These are phyloP conservation scores for Eupithecia pulchellata DNA, from an alignment of 2,888 invertebrate genomes.

Conservation along the genomic window DNA sequence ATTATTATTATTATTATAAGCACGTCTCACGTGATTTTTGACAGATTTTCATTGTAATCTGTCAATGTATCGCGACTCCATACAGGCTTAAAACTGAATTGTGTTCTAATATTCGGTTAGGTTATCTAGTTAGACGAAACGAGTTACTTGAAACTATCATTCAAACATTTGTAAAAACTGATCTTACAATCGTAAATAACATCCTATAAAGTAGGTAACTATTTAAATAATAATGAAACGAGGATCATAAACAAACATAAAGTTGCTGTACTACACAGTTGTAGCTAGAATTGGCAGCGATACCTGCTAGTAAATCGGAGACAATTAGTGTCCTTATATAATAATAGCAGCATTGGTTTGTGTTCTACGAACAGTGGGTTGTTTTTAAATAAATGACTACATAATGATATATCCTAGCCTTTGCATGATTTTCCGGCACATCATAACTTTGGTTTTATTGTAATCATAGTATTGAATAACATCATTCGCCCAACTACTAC, in stretches of 20 bases:
- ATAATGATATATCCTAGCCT: constrained; percentile 12
- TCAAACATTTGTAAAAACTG: background rate
- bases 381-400: constrained; percentile 11
- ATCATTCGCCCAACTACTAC: background rate
- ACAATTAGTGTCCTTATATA: constrained; percentile 20
- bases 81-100: no score
- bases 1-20: no score
- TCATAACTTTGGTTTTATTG: constrained; percentile 14
- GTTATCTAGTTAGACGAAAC: background rate
- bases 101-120: no score
- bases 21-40: no score
- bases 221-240: background rate
- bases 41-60: no score
- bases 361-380: constrained; percentile 14
- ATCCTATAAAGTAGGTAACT: background rate
- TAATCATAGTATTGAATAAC: background rate
- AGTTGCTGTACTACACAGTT: background rate
- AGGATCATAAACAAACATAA: background rate
- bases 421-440: constrained; percentile 19
- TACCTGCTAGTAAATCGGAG: constrained; percentile 9
- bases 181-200: background rate
- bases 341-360: constrained; percentile 14
- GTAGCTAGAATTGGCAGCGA: constrained; percentile 16
- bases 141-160: background rate
- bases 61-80: no score